Evolutionary conservation across 1,140 invertebrate genomes (phyloP).

Genomic region (Zaprionus inermis): DNA sequence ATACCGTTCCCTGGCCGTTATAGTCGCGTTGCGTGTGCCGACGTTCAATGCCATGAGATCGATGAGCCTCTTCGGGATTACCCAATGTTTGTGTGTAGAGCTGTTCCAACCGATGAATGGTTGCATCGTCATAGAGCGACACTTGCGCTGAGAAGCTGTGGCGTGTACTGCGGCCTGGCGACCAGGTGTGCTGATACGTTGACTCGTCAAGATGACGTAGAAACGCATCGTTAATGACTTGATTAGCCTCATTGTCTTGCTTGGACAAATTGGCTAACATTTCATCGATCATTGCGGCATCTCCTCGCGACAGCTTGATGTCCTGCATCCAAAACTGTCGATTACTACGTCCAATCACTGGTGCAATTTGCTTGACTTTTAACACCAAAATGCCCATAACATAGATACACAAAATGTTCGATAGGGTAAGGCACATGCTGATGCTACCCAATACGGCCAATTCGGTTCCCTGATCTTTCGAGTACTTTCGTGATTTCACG

Average conservation of each 20-base stretch:
- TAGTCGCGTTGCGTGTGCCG: constrained; percentile 38
- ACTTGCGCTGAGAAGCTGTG: constrained; percentile 56
- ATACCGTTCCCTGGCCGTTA: constrained; percentile 43
- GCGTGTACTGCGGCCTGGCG: constrained; percentile 56
- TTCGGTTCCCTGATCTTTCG: constrained; percentile 86
- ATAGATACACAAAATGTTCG: constrained; percentile 91
- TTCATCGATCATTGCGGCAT: constrained; percentile 73
- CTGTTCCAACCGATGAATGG: constrained; percentile 72
- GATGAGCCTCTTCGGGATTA: constrained; percentile 2
- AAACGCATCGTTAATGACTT: constrained; percentile 58
- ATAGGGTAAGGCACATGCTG: constrained; percentile 88
- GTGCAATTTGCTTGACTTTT: constrained; percentile 91
- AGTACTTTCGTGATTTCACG: constrained; percentile 84
- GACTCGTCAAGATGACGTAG: constrained; percentile 64
- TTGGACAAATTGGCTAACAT: constrained; percentile 64
- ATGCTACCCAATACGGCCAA: constrained; percentile 87
- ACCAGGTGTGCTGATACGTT: constrained; percentile 77
- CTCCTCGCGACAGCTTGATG: constrained; percentile 86
- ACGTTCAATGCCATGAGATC: constrained; percentile 11
- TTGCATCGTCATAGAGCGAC: constrained; percentile 34
- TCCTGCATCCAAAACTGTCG: constrained; percentile 89
- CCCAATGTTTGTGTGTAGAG: constrained; percentile 57
- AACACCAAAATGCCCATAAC: constrained; percentile 88
- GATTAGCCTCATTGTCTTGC: constrained; percentile 57
- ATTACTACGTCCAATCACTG: constrained; percentile 85